A percentile compares a stretch with the other conserved stretches of the same genome.
Evolutionary conservation across 1,140 invertebrate species (phyloP).

Genomic region (Himalopsyche phryganea): DNA sequence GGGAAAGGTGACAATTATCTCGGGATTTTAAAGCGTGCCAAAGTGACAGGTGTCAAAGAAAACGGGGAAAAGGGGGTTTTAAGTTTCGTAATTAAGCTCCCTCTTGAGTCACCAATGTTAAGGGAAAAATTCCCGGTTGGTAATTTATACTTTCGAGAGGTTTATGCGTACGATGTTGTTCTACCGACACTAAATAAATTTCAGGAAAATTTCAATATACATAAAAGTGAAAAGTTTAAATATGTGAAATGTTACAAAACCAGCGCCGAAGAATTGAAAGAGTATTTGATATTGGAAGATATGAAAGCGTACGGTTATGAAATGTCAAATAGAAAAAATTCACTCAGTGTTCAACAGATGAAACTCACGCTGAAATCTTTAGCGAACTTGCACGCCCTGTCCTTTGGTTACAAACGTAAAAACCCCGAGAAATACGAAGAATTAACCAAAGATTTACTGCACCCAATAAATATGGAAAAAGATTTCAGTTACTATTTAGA

Average conservation of each 20-base stretch:
- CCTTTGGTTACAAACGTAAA: conserved; percentile 25
- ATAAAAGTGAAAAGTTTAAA: background rate
- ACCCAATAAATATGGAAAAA: conserved; percentile 1
- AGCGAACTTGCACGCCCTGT: conserved; percentile 53
- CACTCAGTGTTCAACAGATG: conserved; percentile 48
- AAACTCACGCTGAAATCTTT: conserved; percentile 48
- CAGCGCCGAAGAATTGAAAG: conserved; percentile 37
- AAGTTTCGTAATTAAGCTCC: too few relatives aligned
- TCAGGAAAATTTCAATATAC: background rate
- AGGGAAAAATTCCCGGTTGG: too few relatives aligned
- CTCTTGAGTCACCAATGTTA: too few relatives aligned
- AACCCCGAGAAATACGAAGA: conserved; percentile 7
- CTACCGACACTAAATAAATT: too few relatives aligned
- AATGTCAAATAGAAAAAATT: conserved; percentile 52
- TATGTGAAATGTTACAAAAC: conserved; percentile 6
- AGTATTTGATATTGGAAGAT: conserved; percentile 54
- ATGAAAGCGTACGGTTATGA: conserved; percentile 47
- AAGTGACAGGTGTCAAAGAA: too few relatives aligned
- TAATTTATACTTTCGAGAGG: too few relatives aligned
- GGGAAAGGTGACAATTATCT: too few relatives aligned
- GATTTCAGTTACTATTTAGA: background rate
- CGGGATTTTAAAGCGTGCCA: too few relatives aligned
- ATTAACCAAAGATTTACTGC: background rate
- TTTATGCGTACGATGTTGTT: too few relatives aligned
- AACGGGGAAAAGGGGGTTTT: too few relatives aligned